These are phyloP conservation scores for Ceyx melanurus DNA, from an alignment of 2,113 vertebrate genomes.

Conservation along the genomic window DNA sequence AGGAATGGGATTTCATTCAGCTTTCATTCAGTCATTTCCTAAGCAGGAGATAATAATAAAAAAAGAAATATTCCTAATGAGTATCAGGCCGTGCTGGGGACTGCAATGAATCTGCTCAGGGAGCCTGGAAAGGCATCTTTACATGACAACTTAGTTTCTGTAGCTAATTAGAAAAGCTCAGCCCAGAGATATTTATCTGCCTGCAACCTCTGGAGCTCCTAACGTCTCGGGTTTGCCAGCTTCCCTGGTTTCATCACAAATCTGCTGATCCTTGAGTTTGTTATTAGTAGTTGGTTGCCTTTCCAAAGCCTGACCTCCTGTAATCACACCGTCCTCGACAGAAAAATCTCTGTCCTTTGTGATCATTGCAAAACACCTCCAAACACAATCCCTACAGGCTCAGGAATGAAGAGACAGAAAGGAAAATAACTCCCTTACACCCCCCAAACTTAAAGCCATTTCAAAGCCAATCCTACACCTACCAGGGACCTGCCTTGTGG, in stretches of 20 bases:
- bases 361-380: neutral
- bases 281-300: conserved; percentile 14
- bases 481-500: neutral
- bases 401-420: neutral
- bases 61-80: neutral
- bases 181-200: conserved; percentile 18
- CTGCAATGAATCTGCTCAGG: neutral
- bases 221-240: neutral
- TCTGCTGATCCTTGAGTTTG: conserved; percentile 26
- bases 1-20: neutral
- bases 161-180: conserved; percentile 24
- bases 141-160: neutral
- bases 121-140: neutral
- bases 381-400: neutral
- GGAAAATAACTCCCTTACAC: neutral
- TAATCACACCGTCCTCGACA: neutral
- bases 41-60: neutral
- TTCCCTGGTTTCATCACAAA: conserved; percentile 21
- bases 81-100: neutral
- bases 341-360: neutral
- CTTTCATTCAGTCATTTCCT: neutral
- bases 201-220: conserved; percentile 20
- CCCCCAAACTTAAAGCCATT: conserved; percentile 10
- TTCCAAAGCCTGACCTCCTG: neutral
- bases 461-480: neutral